Base-by-base conservation (phyloP, 2,888 invertebrate species). In the Brachynemurus nebulosus region DNA sequence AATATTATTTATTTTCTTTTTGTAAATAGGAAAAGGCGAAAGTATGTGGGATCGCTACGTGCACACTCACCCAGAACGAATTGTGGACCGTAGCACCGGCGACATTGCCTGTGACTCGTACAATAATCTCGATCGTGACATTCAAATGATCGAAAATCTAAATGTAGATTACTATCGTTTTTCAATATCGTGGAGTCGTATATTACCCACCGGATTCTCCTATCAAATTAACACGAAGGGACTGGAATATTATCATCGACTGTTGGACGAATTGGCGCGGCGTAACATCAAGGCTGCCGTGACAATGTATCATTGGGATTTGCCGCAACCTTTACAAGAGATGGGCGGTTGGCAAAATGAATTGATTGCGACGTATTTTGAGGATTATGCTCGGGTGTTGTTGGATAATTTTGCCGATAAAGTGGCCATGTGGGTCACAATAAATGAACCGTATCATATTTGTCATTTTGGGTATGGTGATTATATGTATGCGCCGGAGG, bases 181-280 rank as follows among this genome's bases (percentile, higher is more conserved):
- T 52, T 74, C 74, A 0, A 57, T 74, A 12, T 72, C 77, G 1
- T 80, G 80, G 80, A 60, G 77, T 1, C 65, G 80, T 27, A 64
- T 80, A 34, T 57, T 80, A 46, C 77, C 79, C 0, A 42, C 44
- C 5, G 50, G 50, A 4, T 37, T 21, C 36, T 21, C 42, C 7
- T 45, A 64, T 52, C 16, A 52, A 12, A 53, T 72, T 40, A 76
- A 70, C 52, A 57, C 63, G 45, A 64, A 62, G 1, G 76, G 74
- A 11, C 57, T 64, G 18, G 58, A 59, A 1, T 75, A 72, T 56
- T 77, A 76, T 60, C 68, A 63, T 48, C 56, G 66, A 25, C 55
- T 76, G 35, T 70, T 75, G 9, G 57, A 72, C 40, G 69, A 62
- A 35, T 61, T 78, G 1, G 52, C 69, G 18, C 64, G 57, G 34